Conservation (phyloP, 2,888 invertebrate species). For the Gnatocerus cornutus region DNA sequence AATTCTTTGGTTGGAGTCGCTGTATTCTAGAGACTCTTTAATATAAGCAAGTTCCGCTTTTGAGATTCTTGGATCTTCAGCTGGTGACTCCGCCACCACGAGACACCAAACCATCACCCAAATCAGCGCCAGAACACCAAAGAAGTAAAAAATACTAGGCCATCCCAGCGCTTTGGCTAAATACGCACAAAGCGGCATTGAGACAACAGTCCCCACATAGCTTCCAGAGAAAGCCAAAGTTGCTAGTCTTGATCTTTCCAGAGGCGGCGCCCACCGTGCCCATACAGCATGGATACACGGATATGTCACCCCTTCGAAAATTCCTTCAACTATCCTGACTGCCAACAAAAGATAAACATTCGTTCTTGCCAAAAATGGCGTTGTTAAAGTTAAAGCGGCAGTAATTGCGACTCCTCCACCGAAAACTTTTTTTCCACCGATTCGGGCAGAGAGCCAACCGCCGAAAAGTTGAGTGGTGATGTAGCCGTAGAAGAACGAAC, state of each 20-base stretch:
- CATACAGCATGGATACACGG: slow-evolving; percentile 89
- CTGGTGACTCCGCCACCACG: slow-evolving; percentile 83
- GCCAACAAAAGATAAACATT: slow-evolving; percentile 81
- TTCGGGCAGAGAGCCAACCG: slow-evolving; percentile 86
- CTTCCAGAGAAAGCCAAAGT: slow-evolving; percentile 90
- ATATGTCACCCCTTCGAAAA: slow-evolving; percentile 80
- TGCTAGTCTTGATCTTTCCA: slow-evolving; percentile 85
- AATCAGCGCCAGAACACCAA: slow-evolving; percentile 76
- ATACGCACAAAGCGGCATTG: slow-evolving; percentile 85
- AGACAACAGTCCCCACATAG: slow-evolving; percentile 88
- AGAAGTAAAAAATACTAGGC: slow-evolving; percentile 88
- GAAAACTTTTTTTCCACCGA: slow-evolving; percentile 90
- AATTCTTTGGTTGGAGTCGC: slow-evolving; percentile 71
- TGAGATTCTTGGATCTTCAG: slow-evolving; percentile 82
- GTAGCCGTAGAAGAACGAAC: slow-evolving; percentile 94
- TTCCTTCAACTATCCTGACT: slow-evolving; percentile 73
- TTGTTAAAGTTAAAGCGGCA: slow-evolving; percentile 85
- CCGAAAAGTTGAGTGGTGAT: slow-evolving; percentile 88
- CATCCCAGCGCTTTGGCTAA: slow-evolving; percentile 83
- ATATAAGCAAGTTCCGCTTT: slow-evolving; percentile 84
- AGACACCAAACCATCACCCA: slow-evolving; percentile 84
- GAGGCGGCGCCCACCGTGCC: slow-evolving; percentile 87
- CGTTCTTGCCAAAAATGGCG: slow-evolving; percentile 84
- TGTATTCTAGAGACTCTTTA: slow-evolving; percentile 74
- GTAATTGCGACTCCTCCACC: slow-evolving; percentile 86